Evolutionary conservation across 1,140 invertebrate species (phyloP).

Genomic region (Metopolophium dirhodum): DNA sequence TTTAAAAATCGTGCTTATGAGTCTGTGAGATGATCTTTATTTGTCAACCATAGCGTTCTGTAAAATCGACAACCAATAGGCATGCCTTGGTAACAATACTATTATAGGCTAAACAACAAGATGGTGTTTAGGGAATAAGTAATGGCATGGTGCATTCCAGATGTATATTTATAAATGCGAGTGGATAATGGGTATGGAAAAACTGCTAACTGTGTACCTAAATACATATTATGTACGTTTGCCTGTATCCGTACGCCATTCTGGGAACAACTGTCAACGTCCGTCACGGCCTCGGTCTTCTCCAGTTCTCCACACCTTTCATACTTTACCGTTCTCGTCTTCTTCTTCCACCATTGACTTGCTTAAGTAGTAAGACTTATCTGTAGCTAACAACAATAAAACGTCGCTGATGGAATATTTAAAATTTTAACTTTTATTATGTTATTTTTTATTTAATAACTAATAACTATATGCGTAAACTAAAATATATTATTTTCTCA

Average conservation of each 20-base stretch:
- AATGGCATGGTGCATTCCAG: not conserved
- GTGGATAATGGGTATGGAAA: not conserved
- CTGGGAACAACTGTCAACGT: constrained; percentile 36
- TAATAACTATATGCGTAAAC: not conserved
- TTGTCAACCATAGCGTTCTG: not conserved
- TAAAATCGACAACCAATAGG: not conserved
- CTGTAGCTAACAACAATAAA: not conserved
- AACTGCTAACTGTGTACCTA: constrained; percentile 2
- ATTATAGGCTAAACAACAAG: not conserved
- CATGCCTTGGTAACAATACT: not conserved
- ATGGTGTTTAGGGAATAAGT: not conserved
- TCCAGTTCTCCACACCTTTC: not conserved
- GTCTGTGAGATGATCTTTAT: not conserved
- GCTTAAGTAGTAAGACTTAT: not conserved
- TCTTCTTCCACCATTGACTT: not conserved
- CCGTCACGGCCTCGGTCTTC: constrained; percentile 29
- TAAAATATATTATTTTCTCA: not conserved
- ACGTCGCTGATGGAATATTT: not conserved
- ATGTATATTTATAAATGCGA: constrained; percentile 31
- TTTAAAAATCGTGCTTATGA: not conserved
- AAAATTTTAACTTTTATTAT: not conserved
- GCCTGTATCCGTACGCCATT: constrained; percentile 1
- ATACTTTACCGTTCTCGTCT: not conserved
- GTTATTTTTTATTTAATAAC: not conserved
- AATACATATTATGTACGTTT: constrained; percentile 5